phyloP scores from a whole-genome alignment of 2,888 invertebrate genomes.

The Hypomecis punctinalis region DNA sequence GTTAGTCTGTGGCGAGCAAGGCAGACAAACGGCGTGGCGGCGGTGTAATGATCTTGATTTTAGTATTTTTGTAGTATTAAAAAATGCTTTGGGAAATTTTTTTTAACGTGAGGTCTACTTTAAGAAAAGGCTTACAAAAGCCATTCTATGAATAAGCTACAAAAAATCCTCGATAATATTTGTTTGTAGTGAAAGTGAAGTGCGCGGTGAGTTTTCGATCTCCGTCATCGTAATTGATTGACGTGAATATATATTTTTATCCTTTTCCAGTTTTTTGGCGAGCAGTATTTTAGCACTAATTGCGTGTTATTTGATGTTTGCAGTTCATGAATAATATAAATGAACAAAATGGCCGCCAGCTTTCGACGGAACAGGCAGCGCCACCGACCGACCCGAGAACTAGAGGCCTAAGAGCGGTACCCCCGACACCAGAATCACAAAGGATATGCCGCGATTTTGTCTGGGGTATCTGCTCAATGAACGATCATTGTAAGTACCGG shows the following conservation, averaged over 20 bases:
- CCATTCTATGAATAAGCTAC: not conserved
- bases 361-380: conserved; percentile 53
- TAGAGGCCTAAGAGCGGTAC: conserved; percentile 38
- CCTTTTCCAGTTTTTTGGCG: not conserved
- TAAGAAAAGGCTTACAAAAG: not conserved
- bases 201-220: conserved; percentile 7
- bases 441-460: conserved; percentile 68
- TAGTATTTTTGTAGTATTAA: not conserved
- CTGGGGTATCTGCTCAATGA: conserved; percentile 72
- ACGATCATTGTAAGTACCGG: conserved; percentile 62
- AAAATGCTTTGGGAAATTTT: not conserved
- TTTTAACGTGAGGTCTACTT: no score
- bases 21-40: not conserved
- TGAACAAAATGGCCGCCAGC: conserved; percentile 69
- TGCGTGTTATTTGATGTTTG: conserved; percentile 19
- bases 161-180: no score
- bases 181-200: conserved; percentile 14
- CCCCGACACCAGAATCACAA: conserved; percentile 33
- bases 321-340: conserved; percentile 57
- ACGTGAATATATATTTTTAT: not conserved
- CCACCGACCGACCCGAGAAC: conserved; percentile 51
- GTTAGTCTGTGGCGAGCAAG: not conserved
- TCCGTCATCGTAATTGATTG: not conserved
- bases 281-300: not conserved
- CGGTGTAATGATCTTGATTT: not conserved